Evolutionary conservation across 2,888 invertebrate species (phyloP).

Genomic region (Tiliacea citrago): DNA sequence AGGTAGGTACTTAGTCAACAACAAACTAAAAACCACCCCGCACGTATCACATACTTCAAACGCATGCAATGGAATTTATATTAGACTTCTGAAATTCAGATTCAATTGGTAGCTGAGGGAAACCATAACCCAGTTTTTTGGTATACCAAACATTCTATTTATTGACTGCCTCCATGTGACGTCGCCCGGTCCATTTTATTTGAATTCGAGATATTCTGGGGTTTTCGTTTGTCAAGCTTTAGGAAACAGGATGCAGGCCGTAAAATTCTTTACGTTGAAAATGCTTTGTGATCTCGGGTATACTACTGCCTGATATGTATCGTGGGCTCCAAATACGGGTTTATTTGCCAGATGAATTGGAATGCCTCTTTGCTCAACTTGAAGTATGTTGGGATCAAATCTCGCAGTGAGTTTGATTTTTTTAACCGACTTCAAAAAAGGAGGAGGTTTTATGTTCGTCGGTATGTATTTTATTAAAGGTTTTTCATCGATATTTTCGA

Average conservation of each 20-base stretch:
- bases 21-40: not conserved
- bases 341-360: conserved; percentile 10
- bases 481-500: too few species aligned
- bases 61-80: conserved; percentile 46
- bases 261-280: conserved; percentile 39
- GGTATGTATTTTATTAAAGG: too few species aligned
- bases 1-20: too few species aligned
- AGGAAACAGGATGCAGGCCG: conserved; percentile 37
- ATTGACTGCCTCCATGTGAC: conserved; percentile 57
- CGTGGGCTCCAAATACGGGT: conserved; percentile 16
- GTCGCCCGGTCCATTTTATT: conserved; percentile 51
- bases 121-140: conserved; percentile 72
- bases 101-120: conserved; percentile 39
- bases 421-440: too few species aligned
- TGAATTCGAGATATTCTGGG: conserved; percentile 42
- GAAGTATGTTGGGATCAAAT: not conserved
- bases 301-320: conserved; percentile 1
- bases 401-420: not conserved
- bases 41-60: conserved; percentile 26
- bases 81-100: conserved; percentile 21
- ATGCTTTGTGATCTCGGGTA: conserved; percentile 43
- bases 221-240: conserved; percentile 37
- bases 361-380: conserved; percentile 15
- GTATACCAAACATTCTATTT: conserved; percentile 72
- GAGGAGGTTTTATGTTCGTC: too few species aligned